Conservation (phyloP, 2,797 vertebrate genomes). For the Pseudochromis fuscus region DNA sequence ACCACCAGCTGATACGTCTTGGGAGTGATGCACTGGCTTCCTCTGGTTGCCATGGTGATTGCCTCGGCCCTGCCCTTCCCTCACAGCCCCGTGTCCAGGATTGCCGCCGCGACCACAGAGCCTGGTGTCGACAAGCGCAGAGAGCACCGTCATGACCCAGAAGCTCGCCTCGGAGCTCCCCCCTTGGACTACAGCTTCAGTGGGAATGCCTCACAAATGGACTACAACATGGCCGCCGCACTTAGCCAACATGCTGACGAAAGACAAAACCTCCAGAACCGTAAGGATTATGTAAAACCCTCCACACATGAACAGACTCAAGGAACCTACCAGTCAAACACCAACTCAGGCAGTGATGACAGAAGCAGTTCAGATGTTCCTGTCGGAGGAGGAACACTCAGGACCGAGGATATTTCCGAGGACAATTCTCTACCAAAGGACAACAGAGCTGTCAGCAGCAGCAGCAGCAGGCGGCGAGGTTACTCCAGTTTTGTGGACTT, state of each 20-base stretch:
- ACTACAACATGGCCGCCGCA: constrained; percentile 63
- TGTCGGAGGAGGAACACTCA: constrained; percentile 41
- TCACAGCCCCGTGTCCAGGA: constrained; percentile 82
- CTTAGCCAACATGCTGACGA: constrained; percentile 36
- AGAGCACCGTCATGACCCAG: constrained; percentile 59
- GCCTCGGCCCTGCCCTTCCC: constrained; percentile 89
- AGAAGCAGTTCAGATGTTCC: constrained; percentile 44
- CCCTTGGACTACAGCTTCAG: constrained; percentile 56
- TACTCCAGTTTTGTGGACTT: constrained; percentile 35
- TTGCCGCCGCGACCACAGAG: constrained; percentile 75
- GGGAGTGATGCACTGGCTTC: constrained; percentile 92
- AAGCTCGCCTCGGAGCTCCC: constrained; percentile 49
- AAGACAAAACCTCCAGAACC: constrained; percentile 46
- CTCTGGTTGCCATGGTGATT: constrained; percentile 92
- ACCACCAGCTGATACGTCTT: constrained; percentile 86
- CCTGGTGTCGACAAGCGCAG: constrained; percentile 64
- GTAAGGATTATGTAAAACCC: constrained; percentile 49
- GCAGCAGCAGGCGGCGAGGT: constrained; percentile 42
- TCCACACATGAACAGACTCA: constrained; percentile 40
- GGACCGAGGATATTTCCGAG: constrained; percentile 51
- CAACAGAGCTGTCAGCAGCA: constrained; percentile 49
- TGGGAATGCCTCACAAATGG: constrained; percentile 60
- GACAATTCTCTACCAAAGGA: constrained; percentile 62
- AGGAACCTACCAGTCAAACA: constrained; percentile 35
- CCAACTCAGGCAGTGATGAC: constrained; percentile 48